A percentile compares a stretch with the other conserved stretches of the same genome.
These are phyloP conservation scores for Fukomys damarensis DNA, from an alignment of 2,113 vertebrate species.

Conservation along the genomic window DNA sequence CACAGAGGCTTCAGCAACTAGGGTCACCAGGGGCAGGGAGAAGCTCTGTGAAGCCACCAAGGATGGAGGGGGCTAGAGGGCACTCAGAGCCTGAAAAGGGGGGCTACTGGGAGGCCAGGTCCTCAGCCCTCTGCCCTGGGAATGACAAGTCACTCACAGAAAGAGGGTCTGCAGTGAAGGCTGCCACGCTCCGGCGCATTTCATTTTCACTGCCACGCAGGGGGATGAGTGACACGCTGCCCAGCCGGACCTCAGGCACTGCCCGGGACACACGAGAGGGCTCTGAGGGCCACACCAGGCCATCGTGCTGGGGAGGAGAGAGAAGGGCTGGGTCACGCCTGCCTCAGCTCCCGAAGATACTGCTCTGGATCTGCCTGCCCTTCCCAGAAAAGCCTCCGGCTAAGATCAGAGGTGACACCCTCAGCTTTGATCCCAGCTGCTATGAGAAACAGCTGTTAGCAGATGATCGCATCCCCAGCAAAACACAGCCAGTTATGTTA, in stretches of 20 bases:
- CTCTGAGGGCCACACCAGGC: constrained; percentile 93
- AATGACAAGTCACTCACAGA: constrained; percentile 90
- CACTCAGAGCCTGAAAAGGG: background rate
- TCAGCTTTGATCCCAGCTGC: constrained; percentile 55
- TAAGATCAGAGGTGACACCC: constrained; percentile 46
- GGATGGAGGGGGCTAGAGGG: fast-evolving
- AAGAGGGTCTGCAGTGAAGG: constrained; percentile 92
- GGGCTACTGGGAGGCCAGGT: background rate
- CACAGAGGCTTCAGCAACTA: background rate
- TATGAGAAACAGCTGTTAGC: constrained; percentile 63
- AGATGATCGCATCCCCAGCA: constrained; percentile 36
- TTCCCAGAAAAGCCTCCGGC: constrained; percentile 67
- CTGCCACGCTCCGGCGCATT: constrained; percentile 96
- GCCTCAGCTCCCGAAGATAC: background rate
- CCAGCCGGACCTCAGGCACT: constrained; percentile 89
- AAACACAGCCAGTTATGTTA: constrained; percentile 28
- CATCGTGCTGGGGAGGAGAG: constrained; percentile 82
- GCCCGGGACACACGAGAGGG: constrained; percentile 83
- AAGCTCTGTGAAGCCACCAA: background rate
- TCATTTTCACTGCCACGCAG: constrained; percentile 96
- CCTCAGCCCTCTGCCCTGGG: background rate
- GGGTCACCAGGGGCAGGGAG: background rate
- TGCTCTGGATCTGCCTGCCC: background rate
- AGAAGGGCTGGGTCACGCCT: background rate
- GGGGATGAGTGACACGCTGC: constrained; percentile 95